Percentiles rank a stretch among this genome's conserved stretches.
phyloP scores from a whole-genome alignment of 2,888 invertebrate species.

The Tetramorium bicarinatum region DNA sequence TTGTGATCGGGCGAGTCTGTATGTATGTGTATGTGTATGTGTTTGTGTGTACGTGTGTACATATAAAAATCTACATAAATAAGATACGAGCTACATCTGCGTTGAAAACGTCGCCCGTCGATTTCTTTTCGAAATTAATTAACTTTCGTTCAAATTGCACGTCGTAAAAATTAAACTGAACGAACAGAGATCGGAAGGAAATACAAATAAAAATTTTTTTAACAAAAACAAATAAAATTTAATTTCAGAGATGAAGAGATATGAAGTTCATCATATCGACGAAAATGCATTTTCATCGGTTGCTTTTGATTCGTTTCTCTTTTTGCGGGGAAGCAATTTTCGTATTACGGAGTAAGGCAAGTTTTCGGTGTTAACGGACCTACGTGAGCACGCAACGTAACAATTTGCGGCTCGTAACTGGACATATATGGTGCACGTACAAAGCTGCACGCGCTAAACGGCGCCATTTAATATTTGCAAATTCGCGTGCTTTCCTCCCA shows the following conservation, averaged over 20 bases:
- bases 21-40: conserved; percentile 51
- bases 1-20: conserved; percentile 77
- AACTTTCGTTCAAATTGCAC: conserved; percentile 22
- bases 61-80: conserved; percentile 70
- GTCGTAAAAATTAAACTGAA: background rate
- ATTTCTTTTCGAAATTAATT: conserved; percentile 11
- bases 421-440: conserved; percentile 15
- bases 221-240: background rate
- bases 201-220: background rate
- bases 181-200: background rate
- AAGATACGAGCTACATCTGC: conserved; percentile 69
- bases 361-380: conserved; percentile 11
- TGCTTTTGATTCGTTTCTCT: background rate
- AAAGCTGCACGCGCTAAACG: conserved; percentile 34
- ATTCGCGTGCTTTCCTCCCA: conserved; percentile 18
- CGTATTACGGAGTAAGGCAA: background rate
- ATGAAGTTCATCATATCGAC: background rate
- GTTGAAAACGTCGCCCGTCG: conserved; percentile 63
- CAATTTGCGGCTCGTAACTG: conserved; percentile 33
- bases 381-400: conserved; percentile 25
- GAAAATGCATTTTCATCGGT: background rate
- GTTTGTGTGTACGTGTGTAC: conserved; percentile 54
- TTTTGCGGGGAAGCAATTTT: background rate
- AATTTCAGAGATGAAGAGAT: background rate
- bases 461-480: conserved; percentile 27